phyloP scores from a whole-genome alignment of 2,113 vertebrate species.

The Tretioscincus oriximinensis region DNA sequence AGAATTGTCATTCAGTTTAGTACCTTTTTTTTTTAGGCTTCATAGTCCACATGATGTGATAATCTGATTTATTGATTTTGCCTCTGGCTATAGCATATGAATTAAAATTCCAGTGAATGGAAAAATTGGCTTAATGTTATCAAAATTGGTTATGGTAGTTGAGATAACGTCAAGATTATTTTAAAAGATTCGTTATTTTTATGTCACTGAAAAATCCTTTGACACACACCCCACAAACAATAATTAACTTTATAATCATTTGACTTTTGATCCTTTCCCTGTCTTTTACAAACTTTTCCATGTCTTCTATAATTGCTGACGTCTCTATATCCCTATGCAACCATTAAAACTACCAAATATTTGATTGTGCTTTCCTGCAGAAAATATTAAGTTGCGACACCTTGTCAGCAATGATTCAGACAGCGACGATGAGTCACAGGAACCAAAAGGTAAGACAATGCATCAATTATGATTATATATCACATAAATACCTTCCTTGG shows the following conservation, averaged over 20 bases:
- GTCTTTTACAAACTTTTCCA: not conserved
- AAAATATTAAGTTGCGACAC: constrained; percentile 89
- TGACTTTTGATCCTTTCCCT: not conserved
- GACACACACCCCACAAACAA: not conserved
- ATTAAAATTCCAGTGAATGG: too few relatives aligned
- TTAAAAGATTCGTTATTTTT: not conserved
- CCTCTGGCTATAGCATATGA: too few relatives aligned
- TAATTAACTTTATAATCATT: not conserved
- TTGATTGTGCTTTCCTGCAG: constrained; percentile 70
- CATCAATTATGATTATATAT: not conserved
- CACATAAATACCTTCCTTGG: not conserved
- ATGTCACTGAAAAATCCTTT: not conserved
- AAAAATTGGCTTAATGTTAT: too few relatives aligned
- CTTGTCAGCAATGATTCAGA: constrained; percentile 89
- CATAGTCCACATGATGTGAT: too few relatives aligned
- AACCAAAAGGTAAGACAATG: constrained; percentile 80
- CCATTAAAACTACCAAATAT: not conserved
- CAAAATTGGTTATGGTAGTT: too few relatives aligned
- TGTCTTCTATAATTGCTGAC: not conserved
- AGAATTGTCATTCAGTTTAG: too few relatives aligned
- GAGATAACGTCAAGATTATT: not conserved
- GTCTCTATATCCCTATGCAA: not conserved
- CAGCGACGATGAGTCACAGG: constrained; percentile 86
- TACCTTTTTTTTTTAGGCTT: too few relatives aligned
- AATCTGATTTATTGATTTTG: too few relatives aligned